Base-by-base conservation (phyloP, 2,888 invertebrate genomes). In the Cryptophagus acutangulus region DNA sequence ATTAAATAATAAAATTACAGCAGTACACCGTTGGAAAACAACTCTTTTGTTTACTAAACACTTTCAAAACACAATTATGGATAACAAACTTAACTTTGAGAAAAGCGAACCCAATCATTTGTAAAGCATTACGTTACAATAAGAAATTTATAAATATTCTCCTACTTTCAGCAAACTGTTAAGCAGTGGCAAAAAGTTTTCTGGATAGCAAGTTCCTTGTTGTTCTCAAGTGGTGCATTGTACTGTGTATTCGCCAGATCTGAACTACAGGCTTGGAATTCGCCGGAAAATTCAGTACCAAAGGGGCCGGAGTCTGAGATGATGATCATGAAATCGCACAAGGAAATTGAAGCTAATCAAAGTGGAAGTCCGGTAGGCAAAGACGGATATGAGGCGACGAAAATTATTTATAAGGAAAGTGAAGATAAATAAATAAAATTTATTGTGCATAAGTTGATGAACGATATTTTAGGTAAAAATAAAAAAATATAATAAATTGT, bases 111-210 rank as follows among this genome's bases (percentile, higher is more conserved):
- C n/a, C n/a, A n/a, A n/a, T n/a, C n/a, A n/a, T n/a, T n/a, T n/a
- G n/a, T n/a, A n/a, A n/a, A n/a, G n/a, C n/a, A n/a, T n/a, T 20
- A 20, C 20, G 6, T 20, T 20, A 6, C 6, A 20, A 8, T 20
- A 20, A 20, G 9, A 20, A 4, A n/a, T 26, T 26, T 26, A 26
- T 26, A 13, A 9, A 17, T 4, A 17, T 38, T 43, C 41, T 31
- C 49, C 47, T 52, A 45, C 18, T 66, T 66, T 8, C 56, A 79
- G 79, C 78, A 80, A 76, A 77, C 78, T 0, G 66, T 73, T 2
- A 69, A 66, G 2, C 75, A 77, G 51, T 82, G 81, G 81, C 74
- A 75, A 53, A 71, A 74, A 50, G 77, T 80, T 0, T 81, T 78
- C 52, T 67, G 76, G 43, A 71, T 80, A 28, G 65, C 76, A 2